Evolutionary conservation across 1,140 invertebrate genomes (phyloP), one percentile per base, ranked within the genome.

Genomic region (Subanguina moxae): DNA sequence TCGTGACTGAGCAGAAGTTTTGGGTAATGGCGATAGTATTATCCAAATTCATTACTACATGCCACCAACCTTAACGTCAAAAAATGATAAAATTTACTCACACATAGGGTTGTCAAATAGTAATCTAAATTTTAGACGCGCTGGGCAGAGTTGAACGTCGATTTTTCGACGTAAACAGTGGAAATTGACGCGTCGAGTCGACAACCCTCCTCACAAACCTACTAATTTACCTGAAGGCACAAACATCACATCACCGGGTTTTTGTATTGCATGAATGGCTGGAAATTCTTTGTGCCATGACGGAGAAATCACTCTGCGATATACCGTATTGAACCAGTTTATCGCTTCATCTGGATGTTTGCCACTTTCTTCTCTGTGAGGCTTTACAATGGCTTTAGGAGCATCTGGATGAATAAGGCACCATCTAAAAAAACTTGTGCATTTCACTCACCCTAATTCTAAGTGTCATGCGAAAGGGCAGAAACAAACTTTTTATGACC

Each of bases 301-400:
- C 11, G 71, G 25, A 17, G 62, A 66, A 46, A 59, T 23, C 30
- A 93, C 95, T 82, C 90, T 88, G n/a, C 94, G 94, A 86, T 97
- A 99, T 80, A 99, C 91, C 42, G 92, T 85, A 75, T 88, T 90
- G 82, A 98, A 99, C 96, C 95, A 99, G 1, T 93, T 96, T 42
- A 97, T 90, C 62, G 94, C 95, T 86, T 97, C 95, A 83, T 97
- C 94, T 66, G 90, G 88, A 82, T 99, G 93, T 82, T 95, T 96
- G 0, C 93, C 92, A 45, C 92, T 94, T 83, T 95, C 90, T 8
- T 86, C 85, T 58, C 88, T 88, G 25, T 89, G 89, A 1, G 96
- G 91, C 85, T 97, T 98, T 1, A 99, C 86, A 57, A 97, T 80
- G 78, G 95, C 92, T 83, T 92, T 91, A 0, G 96, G 94, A 23